Conservation (phyloP, 2,797 vertebrate genomes). For the Pteropus rufus region DNA sequence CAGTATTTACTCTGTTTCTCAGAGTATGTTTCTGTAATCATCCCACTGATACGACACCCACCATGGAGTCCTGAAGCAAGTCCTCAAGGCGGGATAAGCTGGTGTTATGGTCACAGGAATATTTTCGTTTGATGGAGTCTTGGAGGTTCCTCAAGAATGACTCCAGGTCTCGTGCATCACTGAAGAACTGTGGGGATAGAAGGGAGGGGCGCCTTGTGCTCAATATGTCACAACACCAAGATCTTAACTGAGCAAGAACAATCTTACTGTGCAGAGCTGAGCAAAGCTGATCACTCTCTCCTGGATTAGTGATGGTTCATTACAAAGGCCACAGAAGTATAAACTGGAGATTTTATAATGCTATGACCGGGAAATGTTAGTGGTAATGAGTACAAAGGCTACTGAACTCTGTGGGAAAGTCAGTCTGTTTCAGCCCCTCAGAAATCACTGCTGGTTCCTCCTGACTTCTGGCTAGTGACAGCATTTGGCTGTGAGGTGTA, state of each 20-base stretch:
- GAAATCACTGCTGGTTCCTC: not conserved
- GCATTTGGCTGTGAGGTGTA: not conserved
- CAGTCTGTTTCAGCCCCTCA: not conserved
- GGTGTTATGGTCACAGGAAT: constrained; percentile 94
- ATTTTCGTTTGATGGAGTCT: constrained; percentile 96
- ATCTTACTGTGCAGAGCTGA: not conserved
- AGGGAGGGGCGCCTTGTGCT: not conserved
- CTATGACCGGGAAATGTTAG: not conserved
- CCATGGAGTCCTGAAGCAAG: constrained; percentile 99
- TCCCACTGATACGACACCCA: constrained; percentile 79
- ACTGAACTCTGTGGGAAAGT: not conserved
- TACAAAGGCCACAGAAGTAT: not conserved
- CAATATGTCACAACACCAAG: not conserved
- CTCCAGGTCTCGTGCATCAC: constrained; percentile 93
- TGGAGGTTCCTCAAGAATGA: constrained; percentile 93
- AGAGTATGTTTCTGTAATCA: constrained; percentile 28
- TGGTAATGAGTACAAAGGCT: not conserved
- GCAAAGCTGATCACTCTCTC: not conserved
- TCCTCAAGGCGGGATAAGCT: constrained; percentile 94
- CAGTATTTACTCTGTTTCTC: constrained; percentile 46
- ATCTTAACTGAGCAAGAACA: not conserved
- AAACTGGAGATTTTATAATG: not conserved
- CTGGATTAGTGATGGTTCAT: not conserved
- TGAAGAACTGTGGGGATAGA: constrained; percentile 88
- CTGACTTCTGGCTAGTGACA: not conserved